Evolutionary conservation across 2,888 invertebrate species (phyloP), one percentile per base, ranked within the genome.

Genomic region (Drosophila imparisetae): DNA sequence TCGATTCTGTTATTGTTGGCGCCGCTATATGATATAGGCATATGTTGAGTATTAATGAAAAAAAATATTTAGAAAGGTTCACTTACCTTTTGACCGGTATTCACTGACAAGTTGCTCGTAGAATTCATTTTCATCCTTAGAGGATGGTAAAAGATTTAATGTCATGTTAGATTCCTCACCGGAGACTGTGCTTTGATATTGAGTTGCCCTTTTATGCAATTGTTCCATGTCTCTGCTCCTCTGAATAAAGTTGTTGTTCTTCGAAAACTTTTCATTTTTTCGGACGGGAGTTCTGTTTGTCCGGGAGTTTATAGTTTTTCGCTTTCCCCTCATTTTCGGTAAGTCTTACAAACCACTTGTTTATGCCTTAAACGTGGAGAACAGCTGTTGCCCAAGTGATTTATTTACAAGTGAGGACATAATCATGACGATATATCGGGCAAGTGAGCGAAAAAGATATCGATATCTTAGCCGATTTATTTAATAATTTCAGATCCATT

Each of bases 171-270:
- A 53, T 27, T 64, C 57, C 53, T 60, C 50, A 38, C 36, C 64
- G 45, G 57, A 65, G 76, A 55, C 80, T 78, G 27, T 76, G 75
- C 27, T 80, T 69, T 55, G 84, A 83, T 61, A 84, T 53, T 77
- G 65, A 62, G 70, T 84, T 42, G 90, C 87, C 11, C 84, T 64
- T 29, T 81, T 83, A 11, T 91, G 83, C 10, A 75, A 48, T 50
- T 91, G 90, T 69, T 91, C 92, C 64, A 91, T 89, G 72, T 92
- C 87, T 53, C 91, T 90, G 69, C 91, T 92, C 42, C 92, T 77
- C 50, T 91, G 86, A 21, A 92, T 92, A 36, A 87, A 91, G 11
- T 85, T 88, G 13, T 83, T 81, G 49, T 92, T 92, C 57, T 90
- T 91, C 1, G 74, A 53, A 57, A 77, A 79, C 24, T 70, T 75